Conservation (phyloP, 1,140 invertebrate species). For the Pentalonia nigronervosa region DNA sequence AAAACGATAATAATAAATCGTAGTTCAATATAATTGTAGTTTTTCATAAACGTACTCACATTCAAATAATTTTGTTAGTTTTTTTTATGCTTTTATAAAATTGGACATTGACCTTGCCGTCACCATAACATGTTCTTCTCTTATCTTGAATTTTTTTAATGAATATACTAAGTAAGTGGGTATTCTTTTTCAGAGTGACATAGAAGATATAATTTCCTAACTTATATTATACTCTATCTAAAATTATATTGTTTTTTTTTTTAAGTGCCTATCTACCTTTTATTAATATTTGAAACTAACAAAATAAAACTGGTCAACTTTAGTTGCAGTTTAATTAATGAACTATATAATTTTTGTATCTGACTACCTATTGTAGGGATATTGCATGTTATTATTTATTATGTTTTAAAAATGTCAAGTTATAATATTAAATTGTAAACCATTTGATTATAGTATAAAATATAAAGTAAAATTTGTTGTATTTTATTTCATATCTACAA, state of each 20-base stretch:
- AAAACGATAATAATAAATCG: no score
- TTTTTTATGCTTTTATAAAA: not conserved
- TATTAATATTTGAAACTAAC: not conserved
- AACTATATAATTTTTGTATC: no score
- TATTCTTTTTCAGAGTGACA: not conserved
- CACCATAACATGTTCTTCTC: not conserved
- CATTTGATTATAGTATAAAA: no score
- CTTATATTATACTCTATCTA: not conserved
- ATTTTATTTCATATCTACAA: not conserved
- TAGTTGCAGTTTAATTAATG: not conserved
- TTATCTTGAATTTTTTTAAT: not conserved
- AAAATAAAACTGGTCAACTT: no score
- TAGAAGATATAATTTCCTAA: not conserved
- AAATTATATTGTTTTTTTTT: not conserved
- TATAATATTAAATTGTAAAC: no score
- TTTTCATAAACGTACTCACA: not conserved
- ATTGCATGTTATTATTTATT: no score
- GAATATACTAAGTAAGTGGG: not conserved
- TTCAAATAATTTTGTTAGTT: not conserved
- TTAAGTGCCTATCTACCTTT: not conserved
- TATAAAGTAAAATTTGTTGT: no score
- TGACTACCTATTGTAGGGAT: no score
- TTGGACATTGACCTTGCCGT: not conserved
- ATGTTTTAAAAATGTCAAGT: no score
- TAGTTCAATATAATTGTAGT: no score